Percentiles rank a stretch among this genome's conserved stretches.
Evolutionary conservation across 2,113 vertebrate genomes (phyloP).

Genomic region (Taurulus bubalis): DNA sequence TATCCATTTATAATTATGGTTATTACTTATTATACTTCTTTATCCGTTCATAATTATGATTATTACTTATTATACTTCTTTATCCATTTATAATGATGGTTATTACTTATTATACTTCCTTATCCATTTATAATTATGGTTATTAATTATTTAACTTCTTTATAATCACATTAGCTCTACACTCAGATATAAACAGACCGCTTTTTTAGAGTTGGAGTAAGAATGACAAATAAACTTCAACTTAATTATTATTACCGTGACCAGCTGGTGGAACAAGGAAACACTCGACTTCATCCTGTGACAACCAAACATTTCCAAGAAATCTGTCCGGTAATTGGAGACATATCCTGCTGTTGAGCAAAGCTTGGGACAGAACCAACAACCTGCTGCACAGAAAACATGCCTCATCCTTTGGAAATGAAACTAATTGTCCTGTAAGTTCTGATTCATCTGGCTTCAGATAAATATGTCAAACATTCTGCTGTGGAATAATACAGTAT

Average conservation of each 20-base stretch:
- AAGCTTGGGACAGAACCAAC: background rate
- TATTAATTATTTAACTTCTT: background rate
- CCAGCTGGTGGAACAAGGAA: background rate
- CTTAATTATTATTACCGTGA: background rate
- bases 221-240: background rate
- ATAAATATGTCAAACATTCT: no score
- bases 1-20: background rate
- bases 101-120: background rate
- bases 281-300: background rate
- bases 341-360: background rate
- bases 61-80: background rate
- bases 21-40: background rate
- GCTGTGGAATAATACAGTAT: background rate
- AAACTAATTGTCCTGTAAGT: background rate
- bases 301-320: background rate
- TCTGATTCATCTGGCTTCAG: background rate
- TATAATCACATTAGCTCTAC: background rate
- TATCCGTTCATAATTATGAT: background rate
- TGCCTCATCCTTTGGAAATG: background rate
- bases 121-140: background rate
- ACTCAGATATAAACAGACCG: no score
- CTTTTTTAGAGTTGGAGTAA: no score
- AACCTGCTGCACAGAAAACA: background rate
- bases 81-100: background rate
- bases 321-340: background rate